Evolutionary conservation across 1,140 invertebrate species (phyloP).

Genomic region (Cecropterus lyciades): DNA sequence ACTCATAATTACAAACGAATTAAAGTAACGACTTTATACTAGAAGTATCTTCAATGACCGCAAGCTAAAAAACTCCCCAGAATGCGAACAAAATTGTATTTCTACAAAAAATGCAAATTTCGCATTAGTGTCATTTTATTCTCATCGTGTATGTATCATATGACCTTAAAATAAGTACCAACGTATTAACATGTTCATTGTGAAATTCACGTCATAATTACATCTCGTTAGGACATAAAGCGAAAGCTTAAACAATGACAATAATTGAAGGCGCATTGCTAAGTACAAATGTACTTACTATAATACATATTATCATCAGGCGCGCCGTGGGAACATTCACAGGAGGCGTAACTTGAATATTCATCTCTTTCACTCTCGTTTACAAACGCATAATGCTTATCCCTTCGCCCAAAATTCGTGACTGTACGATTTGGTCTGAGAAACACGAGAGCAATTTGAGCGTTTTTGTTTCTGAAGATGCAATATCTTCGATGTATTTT

Average conservation of each 20-base stretch:
- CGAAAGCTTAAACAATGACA: slow-evolving; percentile 23
- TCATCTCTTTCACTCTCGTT: slow-evolving; percentile 37
- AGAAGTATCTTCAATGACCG: too few relatives aligned
- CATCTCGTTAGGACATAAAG: slow-evolving; percentile 13
- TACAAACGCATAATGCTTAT: slow-evolving; percentile 37
- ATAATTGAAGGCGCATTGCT: slow-evolving; percentile 21
- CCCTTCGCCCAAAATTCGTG: slow-evolving; percentile 61
- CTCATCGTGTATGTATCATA: too few relatives aligned
- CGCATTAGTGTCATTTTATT: too few relatives aligned
- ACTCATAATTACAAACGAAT: too few relatives aligned
- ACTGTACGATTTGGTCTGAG: slow-evolving; percentile 59
- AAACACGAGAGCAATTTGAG: slow-evolving; percentile 50
- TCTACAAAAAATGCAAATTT: too few relatives aligned
- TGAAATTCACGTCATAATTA: slow-evolving; percentile 5
- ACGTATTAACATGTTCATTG: neutral
- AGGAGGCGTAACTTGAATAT: slow-evolving; percentile 44
- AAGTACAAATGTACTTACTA: slow-evolving; percentile 30
- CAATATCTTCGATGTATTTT: slow-evolving; percentile 26
- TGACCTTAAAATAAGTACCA: neutral
- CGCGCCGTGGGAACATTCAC: slow-evolving; percentile 55
- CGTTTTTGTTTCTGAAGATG: slow-evolving; percentile 49
- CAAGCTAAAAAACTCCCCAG: too few relatives aligned
- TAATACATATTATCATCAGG: slow-evolving; percentile 39
- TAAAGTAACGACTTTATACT: too few relatives aligned
- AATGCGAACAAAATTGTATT: too few relatives aligned